These are phyloP conservation scores for Belonocnema kinseyi DNA, from an alignment of 1,140 invertebrate genomes.

Conservation along the genomic window DNA sequence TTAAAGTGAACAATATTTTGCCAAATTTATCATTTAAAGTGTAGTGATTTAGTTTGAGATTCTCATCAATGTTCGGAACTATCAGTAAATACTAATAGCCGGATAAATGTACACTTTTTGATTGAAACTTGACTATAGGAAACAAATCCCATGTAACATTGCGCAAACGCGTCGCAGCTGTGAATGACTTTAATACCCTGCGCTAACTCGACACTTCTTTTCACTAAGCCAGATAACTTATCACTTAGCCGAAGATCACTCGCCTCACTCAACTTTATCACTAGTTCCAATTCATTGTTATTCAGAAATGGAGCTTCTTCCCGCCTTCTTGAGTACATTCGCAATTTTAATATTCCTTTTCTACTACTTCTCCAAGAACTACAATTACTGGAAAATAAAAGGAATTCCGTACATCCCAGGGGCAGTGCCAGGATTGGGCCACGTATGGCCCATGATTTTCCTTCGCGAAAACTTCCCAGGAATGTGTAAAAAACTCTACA, in stretches of 20 bases:
- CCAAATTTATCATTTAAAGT: too few relatives aligned
- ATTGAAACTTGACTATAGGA: too few relatives aligned
- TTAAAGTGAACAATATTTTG: too few relatives aligned
- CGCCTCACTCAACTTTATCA: constrained; percentile 8
- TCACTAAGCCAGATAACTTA: constrained; percentile 45
- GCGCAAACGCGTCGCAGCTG: too few relatives aligned
- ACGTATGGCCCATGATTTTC: constrained; percentile 44
- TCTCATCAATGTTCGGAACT: too few relatives aligned
- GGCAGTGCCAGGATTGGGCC: constrained; percentile 54
- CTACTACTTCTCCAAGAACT: constrained; percentile 56
- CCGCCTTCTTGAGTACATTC: background rate
- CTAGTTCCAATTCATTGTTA: constrained; percentile 19
- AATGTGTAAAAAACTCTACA: constrained; percentile 46
- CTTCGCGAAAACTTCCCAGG: constrained; percentile 36
- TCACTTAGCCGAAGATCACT: constrained; percentile 43
- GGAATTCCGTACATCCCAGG: constrained; percentile 66
- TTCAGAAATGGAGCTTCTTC: background rate
- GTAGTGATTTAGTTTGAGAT: too few relatives aligned
- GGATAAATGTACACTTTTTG: too few relatives aligned
- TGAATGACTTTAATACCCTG: constrained; percentile 37
- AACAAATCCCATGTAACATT: too few relatives aligned
- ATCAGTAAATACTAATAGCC: too few relatives aligned
- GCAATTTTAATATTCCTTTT: background rate
- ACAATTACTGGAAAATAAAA: constrained; percentile 70
- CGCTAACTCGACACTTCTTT: constrained; percentile 41